Base-by-base conservation (phyloP, 2,113 vertebrate genomes). In the Oostethus manadensis region DNA sequence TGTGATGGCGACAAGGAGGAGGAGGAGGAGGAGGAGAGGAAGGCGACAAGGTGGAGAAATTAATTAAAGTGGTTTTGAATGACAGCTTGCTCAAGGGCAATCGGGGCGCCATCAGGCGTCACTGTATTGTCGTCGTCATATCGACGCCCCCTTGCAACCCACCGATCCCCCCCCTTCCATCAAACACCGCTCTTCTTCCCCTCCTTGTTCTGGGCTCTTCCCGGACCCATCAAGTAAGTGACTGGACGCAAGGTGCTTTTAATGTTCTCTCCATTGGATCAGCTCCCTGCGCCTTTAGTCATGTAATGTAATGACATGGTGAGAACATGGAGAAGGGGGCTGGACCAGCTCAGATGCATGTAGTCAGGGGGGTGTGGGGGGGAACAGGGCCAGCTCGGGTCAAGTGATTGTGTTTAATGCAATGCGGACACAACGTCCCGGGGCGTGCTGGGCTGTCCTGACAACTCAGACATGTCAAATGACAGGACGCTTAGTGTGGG, bases 81-180 rank as follows among this genome's bases (percentile, higher is more conserved):
- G 86, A 91, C 89, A 91, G 85, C 43, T 65, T 46, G 83, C 89
- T 88, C 88, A 88, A 88, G 81, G 88, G 88, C 86, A 89, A n/a
- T 6, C 3, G 62, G 42, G 69, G 77, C 64, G 73, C 83, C 70
- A 64, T 82, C 73, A 56, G 71, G 42, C 70, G 51, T n/a, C 23
- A 64, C 65, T 17, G 1, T 72, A 68, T 76, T 74, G 72, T 63
- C 65, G 46, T 64, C 65, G 66, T 87, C 76, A 75, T 33, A 70
- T 73, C 42, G 49, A 76, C 71, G 59, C 68, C 23, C 38, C 16
- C 53, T 51, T 64, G 59, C 67, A 53, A 84, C 72, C 77, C 50
- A n/a, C n/a, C 51, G 15, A 46, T 58, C 73, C 11, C 35, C 69
- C 70, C 55, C 71, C 71, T 56, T 56, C 54, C 22, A 64, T 66